These are phyloP conservation scores for Yasuhikotakia modesta DNA, from an alignment of 2,797 vertebrate genomes.

Conservation along the genomic window DNA sequence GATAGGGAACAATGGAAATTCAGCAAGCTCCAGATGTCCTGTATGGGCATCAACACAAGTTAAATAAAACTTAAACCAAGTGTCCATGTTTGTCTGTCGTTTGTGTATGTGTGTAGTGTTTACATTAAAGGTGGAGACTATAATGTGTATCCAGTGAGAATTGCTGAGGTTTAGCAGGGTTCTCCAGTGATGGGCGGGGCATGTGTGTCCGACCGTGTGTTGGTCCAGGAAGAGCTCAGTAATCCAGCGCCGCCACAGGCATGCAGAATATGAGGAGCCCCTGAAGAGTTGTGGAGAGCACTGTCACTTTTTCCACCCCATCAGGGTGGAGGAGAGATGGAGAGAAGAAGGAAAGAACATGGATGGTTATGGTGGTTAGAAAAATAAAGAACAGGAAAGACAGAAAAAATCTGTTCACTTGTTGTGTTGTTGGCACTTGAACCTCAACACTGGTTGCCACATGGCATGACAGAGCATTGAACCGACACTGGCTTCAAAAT, in stretches of 20 bases:
- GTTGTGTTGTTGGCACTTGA: constrained; percentile 9
- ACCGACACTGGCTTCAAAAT: neutral
- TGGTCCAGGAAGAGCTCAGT: constrained; percentile 55
- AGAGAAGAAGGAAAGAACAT: constrained; percentile 25
- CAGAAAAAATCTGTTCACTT: constrained; percentile 15
- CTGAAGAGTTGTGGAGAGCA: constrained; percentile 59
- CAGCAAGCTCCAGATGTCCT: neutral
- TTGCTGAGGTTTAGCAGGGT: constrained; percentile 26
- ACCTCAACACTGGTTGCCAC: constrained; percentile 16
- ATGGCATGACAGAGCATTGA: constrained; percentile 2
- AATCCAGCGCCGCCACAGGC: constrained; percentile 67
- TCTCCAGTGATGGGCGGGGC: constrained; percentile 2
- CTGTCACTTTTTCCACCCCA: constrained; percentile 71
- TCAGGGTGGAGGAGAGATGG: constrained; percentile 47
- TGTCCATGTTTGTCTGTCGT: neutral
- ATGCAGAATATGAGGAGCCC: constrained; percentile 66
- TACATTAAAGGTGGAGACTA: neutral
- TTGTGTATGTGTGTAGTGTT: neutral
- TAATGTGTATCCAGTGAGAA: neutral
- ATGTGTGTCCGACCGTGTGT: constrained; percentile 19
- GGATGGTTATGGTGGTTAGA: constrained; percentile 10
- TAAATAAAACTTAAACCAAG: no score
- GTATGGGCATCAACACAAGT: neutral
- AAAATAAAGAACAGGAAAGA: neutral
- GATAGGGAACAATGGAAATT: neutral